phyloP scores from a whole-genome alignment of 2,797 vertebrate species.

The Sebastes wilsoni region DNA sequence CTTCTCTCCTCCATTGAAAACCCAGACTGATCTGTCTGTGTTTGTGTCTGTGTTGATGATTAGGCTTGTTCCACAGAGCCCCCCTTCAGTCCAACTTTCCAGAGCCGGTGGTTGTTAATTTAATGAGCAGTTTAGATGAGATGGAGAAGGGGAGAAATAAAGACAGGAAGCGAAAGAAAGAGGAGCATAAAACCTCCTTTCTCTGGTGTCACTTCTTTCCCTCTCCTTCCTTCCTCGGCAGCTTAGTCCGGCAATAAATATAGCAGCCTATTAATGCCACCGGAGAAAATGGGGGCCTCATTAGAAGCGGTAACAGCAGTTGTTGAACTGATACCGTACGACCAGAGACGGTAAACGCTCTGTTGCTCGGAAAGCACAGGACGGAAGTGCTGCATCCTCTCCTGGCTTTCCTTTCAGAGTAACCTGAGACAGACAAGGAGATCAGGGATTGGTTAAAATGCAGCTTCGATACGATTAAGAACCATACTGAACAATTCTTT shows the following conservation, averaged over 20 bases:
- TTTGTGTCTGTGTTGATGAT: constrained; percentile 12
- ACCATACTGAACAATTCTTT: neutral
- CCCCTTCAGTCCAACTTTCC: constrained; percentile 4
- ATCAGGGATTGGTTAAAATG: constrained; percentile 22
- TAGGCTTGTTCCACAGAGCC: neutral
- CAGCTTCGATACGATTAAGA: constrained; percentile 7
- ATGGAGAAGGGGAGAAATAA: constrained; percentile 6
- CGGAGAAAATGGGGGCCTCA: constrained; percentile 33
- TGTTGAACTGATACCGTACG: constrained; percentile 39
- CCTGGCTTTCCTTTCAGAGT: constrained; percentile 49
- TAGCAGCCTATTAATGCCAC: constrained; percentile 44
- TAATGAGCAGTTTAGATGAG: constrained; percentile 35
- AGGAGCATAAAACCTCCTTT: constrained; percentile 31
- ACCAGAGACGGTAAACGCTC: constrained; percentile 29
- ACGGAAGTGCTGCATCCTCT: constrained; percentile 49
- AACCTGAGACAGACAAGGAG: constrained; percentile 52
- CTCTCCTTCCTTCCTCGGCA: neutral
- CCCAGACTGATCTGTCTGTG: neutral
- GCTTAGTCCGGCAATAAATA: constrained; percentile 48
- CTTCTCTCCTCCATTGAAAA: neutral
- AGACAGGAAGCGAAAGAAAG: constrained; percentile 15
- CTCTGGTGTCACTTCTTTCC: constrained; percentile 20
- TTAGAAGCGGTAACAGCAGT: constrained; percentile 45
- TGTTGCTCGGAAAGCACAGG: constrained; percentile 43
- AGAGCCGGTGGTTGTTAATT: constrained; percentile 35